Evolutionary conservation across 2,797 vertebrate genomes (phyloP).

Genomic region (Darevskia mixta): DNA sequence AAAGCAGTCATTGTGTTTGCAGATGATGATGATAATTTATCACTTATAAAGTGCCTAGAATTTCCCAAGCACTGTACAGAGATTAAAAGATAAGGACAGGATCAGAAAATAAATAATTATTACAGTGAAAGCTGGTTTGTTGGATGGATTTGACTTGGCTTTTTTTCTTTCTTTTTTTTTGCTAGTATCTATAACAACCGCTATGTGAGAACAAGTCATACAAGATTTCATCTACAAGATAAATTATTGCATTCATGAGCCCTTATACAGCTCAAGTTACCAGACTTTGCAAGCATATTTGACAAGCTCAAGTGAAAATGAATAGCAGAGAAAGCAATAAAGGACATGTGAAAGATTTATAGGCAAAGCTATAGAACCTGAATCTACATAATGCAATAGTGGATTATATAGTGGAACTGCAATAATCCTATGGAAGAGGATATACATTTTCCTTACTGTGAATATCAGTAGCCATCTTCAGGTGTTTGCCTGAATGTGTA

Average conservation of each 20-base stretch:
- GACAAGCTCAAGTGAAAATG: conserved; percentile 16
- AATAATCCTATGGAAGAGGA: neutral
- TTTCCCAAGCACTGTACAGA: too few species aligned
- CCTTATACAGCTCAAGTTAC: conserved; percentile 39
- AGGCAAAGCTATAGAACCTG: conserved; percentile 16
- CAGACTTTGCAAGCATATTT: conserved; percentile 26
- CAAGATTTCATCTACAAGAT: conserved; percentile 31
- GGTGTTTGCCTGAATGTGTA: too few species aligned
- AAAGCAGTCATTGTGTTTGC: conserved; percentile 73
- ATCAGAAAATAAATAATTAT: conserved; percentile 34
- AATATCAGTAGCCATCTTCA: neutral
- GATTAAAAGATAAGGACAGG: neutral
- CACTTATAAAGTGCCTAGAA: too few species aligned
- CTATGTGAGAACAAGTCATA: conserved; percentile 35
- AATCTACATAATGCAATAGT: conserved; percentile 31
- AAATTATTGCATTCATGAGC: conserved; percentile 26
- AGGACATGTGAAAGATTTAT: conserved; percentile 37
- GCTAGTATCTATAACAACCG: neutral
- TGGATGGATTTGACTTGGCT: conserved; percentile 20
- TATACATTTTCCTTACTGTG: neutral
- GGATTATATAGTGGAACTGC: conserved; percentile 23
- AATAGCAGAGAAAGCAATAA: conserved; percentile 30
- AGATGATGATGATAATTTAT: conserved; percentile 26
- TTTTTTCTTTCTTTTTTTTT: neutral
- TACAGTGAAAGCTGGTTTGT: conserved; percentile 25